Percentiles rank a stretch among this genome's conserved stretches.
These are phyloP conservation scores for Chrysocyon brachyurus DNA, from an alignment of 2,797 vertebrate genomes.

Conservation along the genomic window DNA sequence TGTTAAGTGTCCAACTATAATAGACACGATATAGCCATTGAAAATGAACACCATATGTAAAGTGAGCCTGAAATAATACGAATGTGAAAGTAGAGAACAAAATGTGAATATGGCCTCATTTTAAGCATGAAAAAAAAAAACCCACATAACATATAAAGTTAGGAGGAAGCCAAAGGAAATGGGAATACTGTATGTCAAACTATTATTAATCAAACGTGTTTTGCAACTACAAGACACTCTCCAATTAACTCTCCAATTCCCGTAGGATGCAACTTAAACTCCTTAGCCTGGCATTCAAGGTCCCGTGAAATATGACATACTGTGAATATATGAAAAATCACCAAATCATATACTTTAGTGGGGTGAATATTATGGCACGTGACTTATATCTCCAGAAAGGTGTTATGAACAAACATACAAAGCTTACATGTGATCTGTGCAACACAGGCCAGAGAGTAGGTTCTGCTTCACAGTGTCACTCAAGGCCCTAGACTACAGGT, in stretches of 20 bases:
- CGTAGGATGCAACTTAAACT: not conserved
- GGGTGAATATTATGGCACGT: not conserved
- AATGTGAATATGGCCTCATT: not conserved
- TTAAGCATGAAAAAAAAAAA: not conserved
- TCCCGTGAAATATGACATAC: not conserved
- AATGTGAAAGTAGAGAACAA: not conserved
- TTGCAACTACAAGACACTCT: slow-evolving; percentile 4
- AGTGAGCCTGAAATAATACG: not conserved
- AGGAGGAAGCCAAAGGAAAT: slow-evolving; percentile 5
- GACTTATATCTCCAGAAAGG: not conserved
- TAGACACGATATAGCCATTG: not conserved
- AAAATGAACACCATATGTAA: not conserved
- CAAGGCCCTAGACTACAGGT: not conserved
- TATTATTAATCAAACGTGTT: not conserved
- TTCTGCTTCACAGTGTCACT: not conserved
- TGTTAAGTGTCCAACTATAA: not conserved
- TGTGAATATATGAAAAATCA: not conserved
- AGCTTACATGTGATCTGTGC: not conserved
- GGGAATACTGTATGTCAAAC: not conserved
- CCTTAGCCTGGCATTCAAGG: not conserved
- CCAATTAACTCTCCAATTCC: not conserved
- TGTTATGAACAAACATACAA: not conserved
- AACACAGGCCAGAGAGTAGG: not conserved
- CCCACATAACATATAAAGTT: not conserved
- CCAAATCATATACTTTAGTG: not conserved